Conservation (phyloP, 2,888 invertebrate species). For the Malacosoma neustria region DNA sequence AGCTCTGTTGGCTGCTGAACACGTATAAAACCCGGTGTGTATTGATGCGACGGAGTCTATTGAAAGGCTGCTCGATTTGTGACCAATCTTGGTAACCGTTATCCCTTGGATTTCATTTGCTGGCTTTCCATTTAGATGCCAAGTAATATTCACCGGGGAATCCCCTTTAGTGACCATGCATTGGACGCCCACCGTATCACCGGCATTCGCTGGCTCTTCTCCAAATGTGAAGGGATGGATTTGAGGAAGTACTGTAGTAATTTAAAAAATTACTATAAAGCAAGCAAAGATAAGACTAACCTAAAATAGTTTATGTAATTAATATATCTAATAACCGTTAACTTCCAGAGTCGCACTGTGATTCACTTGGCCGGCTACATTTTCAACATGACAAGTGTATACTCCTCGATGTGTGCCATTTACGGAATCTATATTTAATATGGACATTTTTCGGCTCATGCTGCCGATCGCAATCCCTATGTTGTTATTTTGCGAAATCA, state of each 20-base stretch:
- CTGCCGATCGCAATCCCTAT: constrained; percentile 77
- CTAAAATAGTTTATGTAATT: constrained; percentile 77
- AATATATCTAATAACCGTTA: constrained; percentile 72
- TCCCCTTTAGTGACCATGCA: constrained; percentile 88
- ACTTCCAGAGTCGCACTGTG: constrained; percentile 81
- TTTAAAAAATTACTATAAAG: constrained; percentile 5
- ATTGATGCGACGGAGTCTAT: constrained; percentile 83
- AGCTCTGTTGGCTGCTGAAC: constrained; percentile 80
- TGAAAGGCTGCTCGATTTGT: constrained; percentile 79
- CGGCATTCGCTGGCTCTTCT: constrained; percentile 84
- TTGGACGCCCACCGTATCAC: constrained; percentile 82
- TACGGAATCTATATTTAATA: constrained; percentile 80
- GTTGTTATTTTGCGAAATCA: constrained; percentile 66
- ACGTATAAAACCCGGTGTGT: constrained; percentile 85
- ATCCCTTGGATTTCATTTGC: constrained; percentile 71
- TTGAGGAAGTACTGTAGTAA: constrained; percentile 79
- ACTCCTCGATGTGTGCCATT: constrained; percentile 82
- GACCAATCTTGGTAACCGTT: constrained; percentile 74
- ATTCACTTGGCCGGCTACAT: constrained; percentile 79
- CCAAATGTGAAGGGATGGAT: constrained; percentile 86
- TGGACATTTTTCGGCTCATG: constrained; percentile 78
- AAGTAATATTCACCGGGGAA: constrained; percentile 82
- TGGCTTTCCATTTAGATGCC: constrained; percentile 81
- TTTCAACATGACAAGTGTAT: constrained; percentile 83
- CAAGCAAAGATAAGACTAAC: constrained; percentile 6